Conservation (phyloP, 2,797 vertebrate genomes). For the Microcaecilia unicolor region DNA sequence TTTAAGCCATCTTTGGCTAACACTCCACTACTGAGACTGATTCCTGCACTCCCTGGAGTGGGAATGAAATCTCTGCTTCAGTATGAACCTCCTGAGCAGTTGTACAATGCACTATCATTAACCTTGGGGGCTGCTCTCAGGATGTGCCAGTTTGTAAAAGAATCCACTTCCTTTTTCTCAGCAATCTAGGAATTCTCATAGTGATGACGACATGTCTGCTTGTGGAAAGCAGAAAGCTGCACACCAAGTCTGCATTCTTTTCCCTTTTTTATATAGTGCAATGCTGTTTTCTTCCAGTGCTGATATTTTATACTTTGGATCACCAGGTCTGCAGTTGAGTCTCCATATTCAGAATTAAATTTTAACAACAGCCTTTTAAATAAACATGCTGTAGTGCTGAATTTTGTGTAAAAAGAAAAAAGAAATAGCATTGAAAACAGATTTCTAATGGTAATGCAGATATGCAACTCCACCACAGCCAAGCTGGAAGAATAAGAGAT, state of each 20-base stretch:
- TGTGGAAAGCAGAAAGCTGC: slow-evolving; percentile 24
- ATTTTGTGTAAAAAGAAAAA: slow-evolving; percentile 1
- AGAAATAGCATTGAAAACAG: not conserved
- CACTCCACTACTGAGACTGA: too few species aligned
- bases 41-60: too few species aligned
- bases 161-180: slow-evolving; percentile 31
- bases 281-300: slow-evolving; percentile 7
- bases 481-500: too few species aligned
- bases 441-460: too few species aligned
- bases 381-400: not conserved
- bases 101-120: too few species aligned
- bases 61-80: too few species aligned
- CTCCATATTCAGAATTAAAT: not conserved
- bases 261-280: slow-evolving; percentile 1
- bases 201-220: slow-evolving; percentile 35
- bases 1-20: too few species aligned
- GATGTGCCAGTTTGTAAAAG: slow-evolving; percentile 33
- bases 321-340: not conserved
- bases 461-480: too few species aligned
- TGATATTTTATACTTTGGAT: slow-evolving; percentile 11
- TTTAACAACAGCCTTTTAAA: not conserved
- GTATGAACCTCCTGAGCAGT: too few species aligned
- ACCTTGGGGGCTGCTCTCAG: too few species aligned
- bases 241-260: slow-evolving; percentile 26
- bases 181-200: slow-evolving; percentile 30